Conservation (phyloP, 2,113 vertebrate genomes). For the Dasypus novemcinctus region DNA sequence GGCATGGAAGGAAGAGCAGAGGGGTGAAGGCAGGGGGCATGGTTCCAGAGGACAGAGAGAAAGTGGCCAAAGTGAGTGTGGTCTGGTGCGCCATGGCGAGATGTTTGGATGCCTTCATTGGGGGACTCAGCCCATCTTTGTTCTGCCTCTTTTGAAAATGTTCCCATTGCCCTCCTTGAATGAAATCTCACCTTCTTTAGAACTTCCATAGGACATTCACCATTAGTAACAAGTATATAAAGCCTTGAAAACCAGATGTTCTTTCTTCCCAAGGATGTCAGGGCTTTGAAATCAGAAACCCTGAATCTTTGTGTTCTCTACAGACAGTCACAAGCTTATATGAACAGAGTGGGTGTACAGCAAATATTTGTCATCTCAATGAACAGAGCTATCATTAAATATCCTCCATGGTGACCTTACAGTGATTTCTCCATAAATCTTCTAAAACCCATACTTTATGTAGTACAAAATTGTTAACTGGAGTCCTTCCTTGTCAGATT, state of each 20-base stretch:
- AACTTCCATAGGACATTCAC: neutral
- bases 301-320: neutral
- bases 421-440: neutral
- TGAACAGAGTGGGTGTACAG: neutral
- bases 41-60: neutral
- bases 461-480: neutral
- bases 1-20: neutral
- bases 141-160: neutral
- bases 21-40: neutral
- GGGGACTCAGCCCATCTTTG: neutral
- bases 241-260: neutral
- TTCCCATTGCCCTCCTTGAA: neutral
- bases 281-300: neutral
- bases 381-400: neutral
- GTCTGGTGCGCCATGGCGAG: neutral
- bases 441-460: neutral
- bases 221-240: neutral
- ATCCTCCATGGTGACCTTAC: neutral
- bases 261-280: neutral
- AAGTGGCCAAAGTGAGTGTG: neutral
- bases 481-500: neutral
- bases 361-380: neutral
- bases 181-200: constrained; percentile 20
- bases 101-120: neutral
- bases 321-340: neutral